A percentile compares a stretch with the other conserved stretches of the same genome.
Conservation (phyloP, 2,888 invertebrate genomes). For the Parnassius smintheus region DNA sequence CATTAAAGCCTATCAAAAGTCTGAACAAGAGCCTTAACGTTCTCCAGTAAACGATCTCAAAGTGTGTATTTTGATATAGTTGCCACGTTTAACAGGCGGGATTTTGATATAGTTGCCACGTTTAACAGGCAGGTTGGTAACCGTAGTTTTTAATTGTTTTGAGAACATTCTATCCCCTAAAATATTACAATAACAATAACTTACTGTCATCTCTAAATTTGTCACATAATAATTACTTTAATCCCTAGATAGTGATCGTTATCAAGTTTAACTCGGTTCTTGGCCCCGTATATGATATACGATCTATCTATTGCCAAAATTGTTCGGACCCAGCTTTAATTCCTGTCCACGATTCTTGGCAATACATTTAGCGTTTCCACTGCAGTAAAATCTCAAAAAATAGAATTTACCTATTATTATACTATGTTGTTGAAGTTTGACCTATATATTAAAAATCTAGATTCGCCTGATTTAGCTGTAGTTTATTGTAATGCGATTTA, state of each 20-base stretch:
- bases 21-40: no score
- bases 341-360: conserved; percentile 51
- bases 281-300: conserved; percentile 47
- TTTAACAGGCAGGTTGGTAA: no score
- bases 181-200: no score
- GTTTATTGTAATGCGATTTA: background rate
- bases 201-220: no score
- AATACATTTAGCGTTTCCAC: conserved; percentile 40
- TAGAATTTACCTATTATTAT: conserved; percentile 35
- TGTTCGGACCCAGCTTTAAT: conserved; percentile 42
- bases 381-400: conserved; percentile 41
- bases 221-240: conserved; percentile 12
- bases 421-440: conserved; percentile 42
- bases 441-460: conserved; percentile 48
- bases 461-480: conserved; percentile 38
- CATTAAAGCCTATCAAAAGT: no score
- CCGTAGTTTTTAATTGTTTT: no score
- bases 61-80: no score
- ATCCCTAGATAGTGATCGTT: conserved; percentile 29
- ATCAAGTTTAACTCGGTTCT: conserved; percentile 34
- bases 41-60: no score
- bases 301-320: conserved; percentile 47
- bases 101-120: no score
- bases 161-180: no score
- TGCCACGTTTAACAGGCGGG: no score